These are phyloP conservation scores for Drosophila azteca DNA, from an alignment of 1,140 invertebrate genomes.

Conservation along the genomic window DNA sequence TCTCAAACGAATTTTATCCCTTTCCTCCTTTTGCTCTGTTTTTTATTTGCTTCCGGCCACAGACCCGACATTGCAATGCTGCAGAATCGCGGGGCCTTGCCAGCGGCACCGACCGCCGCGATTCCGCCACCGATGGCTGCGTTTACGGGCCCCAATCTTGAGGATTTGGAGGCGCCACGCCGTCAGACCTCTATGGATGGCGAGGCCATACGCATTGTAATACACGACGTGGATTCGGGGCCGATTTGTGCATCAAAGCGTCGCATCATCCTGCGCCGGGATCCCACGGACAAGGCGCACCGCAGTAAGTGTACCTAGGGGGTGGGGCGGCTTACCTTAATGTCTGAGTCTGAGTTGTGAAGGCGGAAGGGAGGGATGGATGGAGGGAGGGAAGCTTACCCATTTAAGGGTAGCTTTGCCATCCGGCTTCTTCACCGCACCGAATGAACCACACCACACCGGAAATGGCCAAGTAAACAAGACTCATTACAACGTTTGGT, in stretches of 20 bases:
- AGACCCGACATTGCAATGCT: slow-evolving; percentile 90
- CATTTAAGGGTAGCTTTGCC: too few species aligned
- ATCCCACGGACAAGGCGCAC: slow-evolving; percentile 92
- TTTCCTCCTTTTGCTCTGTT: not conserved
- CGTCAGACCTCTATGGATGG: slow-evolving; percentile 94
- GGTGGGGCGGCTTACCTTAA: slow-evolving; percentile 22
- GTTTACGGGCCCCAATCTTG: slow-evolving; percentile 85
- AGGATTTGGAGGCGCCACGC: slow-evolving; percentile 86
- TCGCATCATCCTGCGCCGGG: slow-evolving; percentile 89
- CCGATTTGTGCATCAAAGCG: slow-evolving; percentile 88
- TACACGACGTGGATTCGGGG: slow-evolving; percentile 93
- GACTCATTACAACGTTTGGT: slow-evolving; percentile 79
- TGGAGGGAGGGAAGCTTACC: not conserved
- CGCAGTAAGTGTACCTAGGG: slow-evolving; percentile 88
- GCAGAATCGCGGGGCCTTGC: slow-evolving; percentile 85
- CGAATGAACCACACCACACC: slow-evolving; percentile 29
- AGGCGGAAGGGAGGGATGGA: not conserved
- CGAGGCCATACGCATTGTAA: slow-evolving; percentile 96
- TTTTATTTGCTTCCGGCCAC: slow-evolving; percentile 23
- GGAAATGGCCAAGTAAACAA: slow-evolving; percentile 80
- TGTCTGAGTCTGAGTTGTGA: slow-evolving; percentile 14
- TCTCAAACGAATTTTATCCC: not conserved
- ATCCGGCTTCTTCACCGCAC: not conserved
- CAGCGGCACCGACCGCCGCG: slow-evolving; percentile 84
- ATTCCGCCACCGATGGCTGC: slow-evolving; percentile 85